These are phyloP conservation scores for Manis crassicaudata DNA, from an alignment of 2,797 vertebrate genomes.

Conservation along the genomic window DNA sequence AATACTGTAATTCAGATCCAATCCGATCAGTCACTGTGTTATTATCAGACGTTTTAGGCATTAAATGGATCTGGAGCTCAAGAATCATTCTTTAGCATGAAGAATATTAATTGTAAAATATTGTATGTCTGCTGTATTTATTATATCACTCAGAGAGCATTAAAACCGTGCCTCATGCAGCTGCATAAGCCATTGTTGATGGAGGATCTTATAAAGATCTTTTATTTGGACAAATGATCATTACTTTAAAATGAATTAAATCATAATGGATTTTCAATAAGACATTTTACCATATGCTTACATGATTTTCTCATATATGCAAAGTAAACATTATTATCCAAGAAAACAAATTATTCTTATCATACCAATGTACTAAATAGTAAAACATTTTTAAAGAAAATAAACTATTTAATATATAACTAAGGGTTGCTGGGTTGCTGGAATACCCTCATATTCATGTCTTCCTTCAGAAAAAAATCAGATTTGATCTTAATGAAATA, in stretches of 20 bases:
- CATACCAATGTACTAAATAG: not conserved
- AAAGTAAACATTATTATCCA: not conserved
- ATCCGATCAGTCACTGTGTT: not conserved
- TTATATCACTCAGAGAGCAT: not conserved
- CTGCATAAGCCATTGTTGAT: not conserved
- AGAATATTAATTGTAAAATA: not conserved
- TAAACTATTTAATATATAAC: not conserved
- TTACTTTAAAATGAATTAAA: not conserved
- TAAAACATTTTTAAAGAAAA: not conserved
- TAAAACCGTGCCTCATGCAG: not conserved
- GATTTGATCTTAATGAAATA: not conserved
- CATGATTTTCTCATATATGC: not conserved
- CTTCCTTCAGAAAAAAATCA: not conserved
- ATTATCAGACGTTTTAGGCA: fast-evolving
- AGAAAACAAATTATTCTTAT: not conserved
- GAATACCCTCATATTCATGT: not conserved
- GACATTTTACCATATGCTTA: not conserved
- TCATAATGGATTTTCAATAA: not conserved
- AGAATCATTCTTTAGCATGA: not conserved
- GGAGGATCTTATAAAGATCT: not conserved
- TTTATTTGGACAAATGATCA: not conserved
- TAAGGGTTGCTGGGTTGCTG: not conserved
- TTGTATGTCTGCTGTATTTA: not conserved
- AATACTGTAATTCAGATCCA: not conserved
- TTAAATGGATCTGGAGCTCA: not conserved